These are phyloP conservation scores for Eriocheir sinensis DNA, from an alignment of 1,140 invertebrate species.

Conservation along the genomic window DNA sequence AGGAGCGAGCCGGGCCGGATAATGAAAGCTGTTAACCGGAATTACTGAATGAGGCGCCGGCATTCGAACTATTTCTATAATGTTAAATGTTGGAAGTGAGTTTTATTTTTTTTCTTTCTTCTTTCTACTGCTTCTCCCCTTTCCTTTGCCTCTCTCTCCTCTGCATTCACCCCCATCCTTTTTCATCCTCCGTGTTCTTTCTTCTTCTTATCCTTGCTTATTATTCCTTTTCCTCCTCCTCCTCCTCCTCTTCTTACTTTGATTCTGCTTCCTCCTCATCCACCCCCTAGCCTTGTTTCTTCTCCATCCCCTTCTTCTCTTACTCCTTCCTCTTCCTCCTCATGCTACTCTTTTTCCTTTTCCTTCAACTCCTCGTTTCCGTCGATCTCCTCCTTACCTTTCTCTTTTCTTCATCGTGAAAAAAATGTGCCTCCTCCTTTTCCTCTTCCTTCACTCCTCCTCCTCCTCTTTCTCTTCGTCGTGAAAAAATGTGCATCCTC, in stretches of 20 bases:
- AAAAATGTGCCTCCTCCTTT: too few species aligned
- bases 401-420: too few species aligned
- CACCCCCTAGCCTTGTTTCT: neutral
- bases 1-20: neutral
- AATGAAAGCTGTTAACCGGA: neutral
- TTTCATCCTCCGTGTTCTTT: neutral
- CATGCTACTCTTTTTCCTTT: neutral
- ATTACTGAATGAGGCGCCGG: neutral
- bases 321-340: too few species aligned
- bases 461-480: constrained; percentile 15
- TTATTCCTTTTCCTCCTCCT: neutral
- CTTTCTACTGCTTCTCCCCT: constrained; percentile 17
- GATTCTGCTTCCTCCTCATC: neutral
- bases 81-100: neutral
- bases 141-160: constrained; percentile 40
- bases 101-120: neutral
- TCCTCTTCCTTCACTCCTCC: neutral
- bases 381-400: neutral
- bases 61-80: neutral
- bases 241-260: neutral
- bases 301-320: neutral
- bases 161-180: constrained; percentile 6
- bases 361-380: neutral
- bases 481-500: too few species aligned
- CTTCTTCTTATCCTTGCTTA: too few species aligned